Evolutionary conservation across 2,888 invertebrate genomes (phyloP).

Genomic region (Charanyca ferruginea): DNA sequence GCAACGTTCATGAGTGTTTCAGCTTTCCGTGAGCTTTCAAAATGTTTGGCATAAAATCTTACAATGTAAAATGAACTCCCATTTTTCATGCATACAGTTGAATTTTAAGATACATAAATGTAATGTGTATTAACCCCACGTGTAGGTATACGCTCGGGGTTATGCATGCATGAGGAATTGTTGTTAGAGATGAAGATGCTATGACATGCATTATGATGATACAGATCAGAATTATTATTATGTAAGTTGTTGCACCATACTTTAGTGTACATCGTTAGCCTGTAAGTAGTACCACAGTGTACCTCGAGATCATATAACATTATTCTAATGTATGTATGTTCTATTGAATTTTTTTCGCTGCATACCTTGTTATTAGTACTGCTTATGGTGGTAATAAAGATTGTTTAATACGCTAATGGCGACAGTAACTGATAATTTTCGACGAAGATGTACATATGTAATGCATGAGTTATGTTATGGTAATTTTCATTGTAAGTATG

Average conservation of each 20-base stretch:
- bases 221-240: conserved; percentile 51
- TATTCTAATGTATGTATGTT: conserved; percentile 38
- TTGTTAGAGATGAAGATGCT: conserved; percentile 54
- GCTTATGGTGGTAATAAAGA: conserved; percentile 42
- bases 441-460: conserved; percentile 25
- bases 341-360: conserved; percentile 36
- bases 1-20: conserved; percentile 28
- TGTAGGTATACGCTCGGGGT: conserved; percentile 11
- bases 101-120: conserved; percentile 3
- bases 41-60: conserved; percentile 19
- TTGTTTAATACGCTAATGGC: conserved; percentile 25
- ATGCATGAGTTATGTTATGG: conserved; percentile 22
- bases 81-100: conserved; percentile 9
- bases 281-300: neutral
- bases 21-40: conserved; percentile 21
- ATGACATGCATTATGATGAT: conserved; percentile 55
- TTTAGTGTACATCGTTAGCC: conserved; percentile 26
- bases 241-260: conserved; percentile 45
- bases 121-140: conserved; percentile 9
- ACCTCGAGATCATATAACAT: conserved; percentile 41
- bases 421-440: conserved; percentile 33
- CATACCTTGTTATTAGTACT: conserved; percentile 36
- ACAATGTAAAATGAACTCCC: conserved; percentile 16
- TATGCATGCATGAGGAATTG: conserved; percentile 29
- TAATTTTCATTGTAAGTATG: conserved; percentile 13